A percentile compares a stretch with the other conserved stretches of the same genome.
Evolutionary conservation across 2,113 vertebrate species (phyloP).

Genomic region (Brienomyrus longianalis): DNA sequence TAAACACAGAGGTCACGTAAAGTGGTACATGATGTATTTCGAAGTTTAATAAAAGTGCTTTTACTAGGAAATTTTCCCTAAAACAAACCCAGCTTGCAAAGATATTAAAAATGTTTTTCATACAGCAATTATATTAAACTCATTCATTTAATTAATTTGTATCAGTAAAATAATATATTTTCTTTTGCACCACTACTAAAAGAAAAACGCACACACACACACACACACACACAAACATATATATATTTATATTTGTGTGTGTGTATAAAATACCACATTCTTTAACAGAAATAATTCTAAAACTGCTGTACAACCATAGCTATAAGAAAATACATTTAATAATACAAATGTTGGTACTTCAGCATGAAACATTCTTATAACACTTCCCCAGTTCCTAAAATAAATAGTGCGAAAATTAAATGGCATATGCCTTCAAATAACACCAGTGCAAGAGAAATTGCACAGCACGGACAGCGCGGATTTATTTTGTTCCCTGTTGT

Average conservation of each 20-base stretch:
- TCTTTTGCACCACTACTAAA: neutral
- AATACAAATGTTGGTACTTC: neutral
- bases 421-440: slow-evolving; percentile 20
- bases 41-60: neutral
- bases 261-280: neutral
- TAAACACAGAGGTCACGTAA: slow-evolving; percentile 13
- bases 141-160: neutral
- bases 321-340: neutral
- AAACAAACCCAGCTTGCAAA: neutral
- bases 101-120: neutral
- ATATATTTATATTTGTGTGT: too few relatives aligned
- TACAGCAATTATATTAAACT: neutral
- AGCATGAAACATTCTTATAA: neutral
- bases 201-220: too few relatives aligned
- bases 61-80: neutral
- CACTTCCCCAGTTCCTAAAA: neutral
- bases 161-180: neutral
- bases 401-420: slow-evolving; percentile 17
- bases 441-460: slow-evolving; percentile 11
- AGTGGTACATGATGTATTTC: neutral
- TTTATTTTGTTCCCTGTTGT: slow-evolving; percentile 31
- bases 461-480: slow-evolving; percentile 14
- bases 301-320: neutral
- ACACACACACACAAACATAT: too few relatives aligned
- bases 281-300: neutral